A percentile compares a stretch with the other conserved stretches of the same genome.
These are phyloP conservation scores for Meloidogyne hapla DNA, from an alignment of 1,140 invertebrate genomes.

Conservation along the genomic window DNA sequence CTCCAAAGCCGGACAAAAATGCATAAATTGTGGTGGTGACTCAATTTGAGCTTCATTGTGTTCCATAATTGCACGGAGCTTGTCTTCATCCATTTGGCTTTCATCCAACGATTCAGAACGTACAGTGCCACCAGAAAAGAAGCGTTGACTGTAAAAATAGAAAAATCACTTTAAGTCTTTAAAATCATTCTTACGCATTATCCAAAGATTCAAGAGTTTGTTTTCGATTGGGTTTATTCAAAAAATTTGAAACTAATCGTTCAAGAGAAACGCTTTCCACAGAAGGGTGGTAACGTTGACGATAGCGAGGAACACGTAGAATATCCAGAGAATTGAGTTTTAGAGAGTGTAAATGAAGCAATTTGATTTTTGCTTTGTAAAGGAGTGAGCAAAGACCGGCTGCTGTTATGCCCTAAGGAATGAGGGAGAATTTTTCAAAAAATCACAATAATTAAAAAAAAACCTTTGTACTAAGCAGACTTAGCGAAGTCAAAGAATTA, in stretches of 20 bases:
- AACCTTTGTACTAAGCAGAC: slow-evolving; percentile 27
- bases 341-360: slow-evolving; percentile 12
- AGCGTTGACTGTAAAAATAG: not conserved
- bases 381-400: slow-evolving; percentile 19
- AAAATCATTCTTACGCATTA: not conserved
- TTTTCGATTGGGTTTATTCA: not conserved
- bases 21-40: slow-evolving; percentile 34
- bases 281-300: slow-evolving; percentile 23
- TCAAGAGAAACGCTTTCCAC: slow-evolving; percentile 23
- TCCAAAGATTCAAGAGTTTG: not conserved
- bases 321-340: slow-evolving; percentile 27
- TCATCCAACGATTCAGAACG: slow-evolving; percentile 11
- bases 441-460: not conserved
- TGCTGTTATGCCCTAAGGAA: slow-evolving; percentile 24
- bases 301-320: slow-evolving; percentile 25
- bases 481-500: slow-evolving; percentile 15
- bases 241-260: not conserved
- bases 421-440: not conserved
- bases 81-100: slow-evolving; percentile 21
- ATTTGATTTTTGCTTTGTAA: slow-evolving; percentile 25
- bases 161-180: too few species aligned
- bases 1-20: slow-evolving; percentile 34
- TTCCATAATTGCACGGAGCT: slow-evolving; percentile 19
- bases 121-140: not conserved
- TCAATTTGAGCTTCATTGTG: slow-evolving; percentile 22